Evolutionary conservation across 2,888 invertebrate genomes (phyloP), one percentile per base, ranked within the genome.

Genomic region (Trichopria drosophilae): DNA sequence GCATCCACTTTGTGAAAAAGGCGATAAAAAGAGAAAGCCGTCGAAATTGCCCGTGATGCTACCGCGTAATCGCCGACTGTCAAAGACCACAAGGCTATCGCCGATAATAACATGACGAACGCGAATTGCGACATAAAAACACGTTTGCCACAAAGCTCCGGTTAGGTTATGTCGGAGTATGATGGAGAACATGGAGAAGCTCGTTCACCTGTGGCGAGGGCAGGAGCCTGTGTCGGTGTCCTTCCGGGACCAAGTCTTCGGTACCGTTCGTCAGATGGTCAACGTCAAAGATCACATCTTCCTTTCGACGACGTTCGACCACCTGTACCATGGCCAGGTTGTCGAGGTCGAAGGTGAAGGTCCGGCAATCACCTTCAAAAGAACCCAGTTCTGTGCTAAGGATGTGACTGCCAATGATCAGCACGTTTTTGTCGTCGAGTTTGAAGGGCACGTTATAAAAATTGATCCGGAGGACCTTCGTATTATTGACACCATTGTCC

Each of bases 371-470:
- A 77, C 80, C 60, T 77, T 77, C 55, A 80, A 76, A 68, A 75
- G 80, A 43, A 76, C 77, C 39, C 79, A 80, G 53, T 77, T 83
- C 56, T 77, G 77, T 59, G 83, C 83, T 20, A 76, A 82, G 59
- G 85, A 86, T 76, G 80, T 87, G 71, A 83, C 84, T 60, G 79
- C 80, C 63, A 81, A 82, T 67, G 79, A 80, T 63, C 77, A 81
- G 60, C 73, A 79, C 62, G 73, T 86, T 36, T 85, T 82, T 69
- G 76, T 83, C 51, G 81, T 86, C 55, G 82, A 82, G 73, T 76
- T 78, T 39, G 81, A 81, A 63, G 86, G 86, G 13, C 76, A 80
- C 53, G 79, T 85, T 18, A 81, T 80, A 62, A 82, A 81, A 72
- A 76, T 80, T 58, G 80, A 80, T 67, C 74, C 80, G 37, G 67